phyloP scores from a whole-genome alignment of 2,113 vertebrate species.

The Uropsilus gracilis region DNA sequence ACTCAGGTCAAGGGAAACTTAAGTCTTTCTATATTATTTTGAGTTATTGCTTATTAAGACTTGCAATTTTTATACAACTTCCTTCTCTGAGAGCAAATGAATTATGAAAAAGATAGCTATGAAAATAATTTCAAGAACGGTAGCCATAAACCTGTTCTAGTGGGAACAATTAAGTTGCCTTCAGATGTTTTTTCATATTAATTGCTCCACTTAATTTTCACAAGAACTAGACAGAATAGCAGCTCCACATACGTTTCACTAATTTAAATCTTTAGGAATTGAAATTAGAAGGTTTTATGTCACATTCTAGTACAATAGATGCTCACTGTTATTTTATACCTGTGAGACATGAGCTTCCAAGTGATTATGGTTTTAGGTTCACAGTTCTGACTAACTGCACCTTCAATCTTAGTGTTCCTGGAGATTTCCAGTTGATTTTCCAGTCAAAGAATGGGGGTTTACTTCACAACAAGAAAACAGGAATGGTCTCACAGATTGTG shows the following conservation, averaged over 20 bases:
- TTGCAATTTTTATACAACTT: neutral
- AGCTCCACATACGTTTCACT: neutral
- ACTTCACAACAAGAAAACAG: neutral
- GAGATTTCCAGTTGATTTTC: neutral
- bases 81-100: neutral
- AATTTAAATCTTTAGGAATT: neutral
- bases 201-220: neutral
- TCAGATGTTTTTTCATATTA: neutral
- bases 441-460: slow-evolving; percentile 13
- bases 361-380: neutral
- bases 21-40: neutral
- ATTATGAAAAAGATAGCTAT: neutral
- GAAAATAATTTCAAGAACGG: neutral
- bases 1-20: neutral
- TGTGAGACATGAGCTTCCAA: neutral
- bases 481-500: neutral
- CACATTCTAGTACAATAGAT: neutral
- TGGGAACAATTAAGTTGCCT: neutral
- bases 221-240: neutral
- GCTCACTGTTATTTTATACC: neutral
- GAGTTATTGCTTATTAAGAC: neutral
- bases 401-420: neutral
- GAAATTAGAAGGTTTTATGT: neutral
- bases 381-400: neutral
- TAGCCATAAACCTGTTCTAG: neutral